Base-by-base conservation (phyloP, 37 sponge, comb jelly and placozoan species). In the Diacarnus erythraeanus region DNA sequence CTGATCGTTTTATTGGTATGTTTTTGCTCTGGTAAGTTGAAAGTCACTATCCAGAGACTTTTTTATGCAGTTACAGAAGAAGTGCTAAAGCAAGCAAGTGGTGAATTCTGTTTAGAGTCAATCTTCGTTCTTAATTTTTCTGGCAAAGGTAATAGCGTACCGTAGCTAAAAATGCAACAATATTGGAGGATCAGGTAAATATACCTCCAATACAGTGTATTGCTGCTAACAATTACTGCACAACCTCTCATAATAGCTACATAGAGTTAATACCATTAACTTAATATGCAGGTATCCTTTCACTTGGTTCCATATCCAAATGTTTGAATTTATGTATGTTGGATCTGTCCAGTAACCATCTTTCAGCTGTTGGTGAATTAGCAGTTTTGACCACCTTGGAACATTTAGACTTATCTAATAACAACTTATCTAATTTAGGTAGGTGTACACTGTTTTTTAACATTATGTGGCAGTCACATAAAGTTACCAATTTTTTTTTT, bases 41-140 rank as follows among this genome's bases (percentile, higher is more conserved):
- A 65, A 65, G 5, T 26, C 18, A 17, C 2, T 29, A 3, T 40
- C 22, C 41, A 35, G 1, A 71, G 41, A 41, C 41, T 71, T 2
- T 25, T 34, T 47, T 60, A 57, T 59, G 26, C 54, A 82, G 82
- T 65, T 4, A 35, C 26, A 22, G 74, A 74, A 61, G 37, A 29
- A 8, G 42, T 8, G 1, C 33, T 82, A 51, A 82, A 82, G 65
- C 1, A 35, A 43, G 17, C 17, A 3, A 47, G 42, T 39, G 82
- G 82, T 34, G 82, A 72, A 61, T 82, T 82, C 64, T 73, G 59
- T 40, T 29, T 82, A 54, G 74, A 72, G 40, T 3, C 82, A 15
- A 73, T 82, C 5, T 30, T 64, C 38, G 20, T 65, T 23, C 74
- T 82, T 10, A 63, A 82, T 64, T 25, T 82, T 22, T 82, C 82